phyloP scores from a whole-genome alignment of 2,888 invertebrate species.

The Cosmopolites sordidus region DNA sequence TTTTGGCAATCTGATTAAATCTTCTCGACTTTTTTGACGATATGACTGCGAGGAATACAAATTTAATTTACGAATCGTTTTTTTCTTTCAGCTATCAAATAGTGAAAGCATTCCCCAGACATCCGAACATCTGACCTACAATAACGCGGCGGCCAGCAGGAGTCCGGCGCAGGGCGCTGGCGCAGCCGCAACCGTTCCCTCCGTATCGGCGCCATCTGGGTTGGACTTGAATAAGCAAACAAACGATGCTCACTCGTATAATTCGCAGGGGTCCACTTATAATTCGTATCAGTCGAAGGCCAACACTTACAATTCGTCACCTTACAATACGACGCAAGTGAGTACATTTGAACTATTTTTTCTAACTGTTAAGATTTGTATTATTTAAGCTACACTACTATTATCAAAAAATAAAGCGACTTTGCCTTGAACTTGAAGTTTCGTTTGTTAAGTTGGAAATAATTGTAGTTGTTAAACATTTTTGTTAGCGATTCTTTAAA shows the following conservation, averaged over 20 bases:
- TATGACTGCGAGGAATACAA: no score
- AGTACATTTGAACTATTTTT: constrained; percentile 9
- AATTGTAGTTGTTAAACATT: no score
- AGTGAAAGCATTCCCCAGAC: constrained; percentile 47
- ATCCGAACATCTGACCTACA: constrained; percentile 47
- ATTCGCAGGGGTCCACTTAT: constrained; percentile 47
- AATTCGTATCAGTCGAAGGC: constrained; percentile 45
- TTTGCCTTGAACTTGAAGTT: no score
- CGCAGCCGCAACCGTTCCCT: constrained; percentile 32
- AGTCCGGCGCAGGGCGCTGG: constrained; percentile 41
- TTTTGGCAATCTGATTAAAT: constrained; percentile 10
- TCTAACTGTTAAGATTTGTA: no score
- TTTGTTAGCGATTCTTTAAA: no score
- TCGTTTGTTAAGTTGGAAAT: no score
- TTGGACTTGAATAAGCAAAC: constrained; percentile 41
- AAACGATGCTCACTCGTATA: constrained; percentile 39
- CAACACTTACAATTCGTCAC: constrained; percentile 40
- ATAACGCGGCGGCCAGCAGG: constrained; percentile 36
- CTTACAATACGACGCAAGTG: constrained; percentile 43
- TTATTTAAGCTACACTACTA: no score
- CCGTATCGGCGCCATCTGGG: constrained; percentile 23
- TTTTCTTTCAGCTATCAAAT: constrained; percentile 41
- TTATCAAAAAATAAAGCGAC: no score
- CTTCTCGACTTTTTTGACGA: no score
- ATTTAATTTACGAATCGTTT: no score